A percentile compares a stretch with the other conserved stretches of the same genome.
Evolutionary conservation across 2,888 invertebrate species (phyloP).

Genomic region (Junonia oenone): DNA sequence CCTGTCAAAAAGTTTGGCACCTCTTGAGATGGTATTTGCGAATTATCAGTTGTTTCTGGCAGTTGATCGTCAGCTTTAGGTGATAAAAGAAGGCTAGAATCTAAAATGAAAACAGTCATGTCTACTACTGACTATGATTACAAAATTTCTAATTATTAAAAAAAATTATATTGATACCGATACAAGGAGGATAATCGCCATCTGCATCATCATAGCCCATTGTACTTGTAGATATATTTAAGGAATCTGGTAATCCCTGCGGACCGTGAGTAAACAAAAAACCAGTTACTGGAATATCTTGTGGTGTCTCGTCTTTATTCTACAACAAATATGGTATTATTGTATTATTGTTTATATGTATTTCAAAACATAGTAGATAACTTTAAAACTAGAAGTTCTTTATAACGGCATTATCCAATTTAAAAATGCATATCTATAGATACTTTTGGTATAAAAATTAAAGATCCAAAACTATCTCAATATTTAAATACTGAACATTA

Average conservation of each 20-base stretch:
- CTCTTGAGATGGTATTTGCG: constrained; percentile 49
- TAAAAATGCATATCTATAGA: too few species aligned
- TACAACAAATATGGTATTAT: constrained; percentile 25
- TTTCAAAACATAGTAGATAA: too few species aligned
- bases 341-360: too few species aligned
- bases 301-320: constrained; percentile 29
- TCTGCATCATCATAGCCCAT: constrained; percentile 53
- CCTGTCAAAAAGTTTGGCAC: constrained; percentile 63
- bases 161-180: too few species aligned
- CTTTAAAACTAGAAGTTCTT: too few species aligned
- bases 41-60: constrained; percentile 28
- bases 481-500: too few species aligned
- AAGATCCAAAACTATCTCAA: too few species aligned
- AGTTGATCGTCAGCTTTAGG: constrained; percentile 57
- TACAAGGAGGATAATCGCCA: constrained; percentile 46
- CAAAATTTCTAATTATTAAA: too few species aligned
- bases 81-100: constrained; percentile 60
- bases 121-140: not conserved
- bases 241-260: constrained; percentile 50
- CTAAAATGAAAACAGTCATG: constrained; percentile 36
- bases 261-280: constrained; percentile 50
- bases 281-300: constrained; percentile 43
- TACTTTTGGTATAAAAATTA: too few species aligned
- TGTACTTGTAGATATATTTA: constrained; percentile 57
- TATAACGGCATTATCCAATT: too few species aligned